Conservation (phyloP, 2,888 invertebrate genomes). For the Ophion ventricosus region DNA sequence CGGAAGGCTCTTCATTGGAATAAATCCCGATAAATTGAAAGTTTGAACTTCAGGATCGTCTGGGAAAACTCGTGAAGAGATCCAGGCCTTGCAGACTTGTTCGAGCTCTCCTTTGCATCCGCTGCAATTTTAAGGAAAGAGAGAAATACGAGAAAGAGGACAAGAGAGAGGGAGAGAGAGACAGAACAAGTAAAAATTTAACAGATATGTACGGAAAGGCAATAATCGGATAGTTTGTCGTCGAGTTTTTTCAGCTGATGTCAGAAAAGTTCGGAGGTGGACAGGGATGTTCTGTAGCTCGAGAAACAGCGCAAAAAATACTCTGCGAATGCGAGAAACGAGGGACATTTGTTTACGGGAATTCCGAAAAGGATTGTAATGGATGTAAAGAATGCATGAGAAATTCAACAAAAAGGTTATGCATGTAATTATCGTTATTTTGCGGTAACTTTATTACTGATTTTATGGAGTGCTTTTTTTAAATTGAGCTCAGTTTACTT, state of each 20-base stretch:
- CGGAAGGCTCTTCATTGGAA: slow-evolving; percentile 14
- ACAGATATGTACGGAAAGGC: slow-evolving; percentile 35
- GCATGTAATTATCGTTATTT: too few species aligned
- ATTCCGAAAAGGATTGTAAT: neutral
- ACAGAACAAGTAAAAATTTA: slow-evolving; percentile 4
- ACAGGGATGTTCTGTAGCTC: slow-evolving; percentile 3
- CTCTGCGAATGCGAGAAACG: neutral
- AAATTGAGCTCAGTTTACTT: neutral
- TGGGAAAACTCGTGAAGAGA: slow-evolving; percentile 35
- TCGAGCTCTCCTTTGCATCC: slow-evolving; percentile 35
- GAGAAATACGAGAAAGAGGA: neutral
- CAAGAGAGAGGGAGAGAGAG: neutral
- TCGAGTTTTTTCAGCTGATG: slow-evolving; percentile 38
- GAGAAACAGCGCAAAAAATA: slow-evolving; percentile 5
- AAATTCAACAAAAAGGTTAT: too few species aligned
- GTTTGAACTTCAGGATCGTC: slow-evolving; percentile 40
- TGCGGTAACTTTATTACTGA: neutral
- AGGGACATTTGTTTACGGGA: neutral
- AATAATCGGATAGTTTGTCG: slow-evolving; percentile 62
- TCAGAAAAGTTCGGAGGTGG: slow-evolving; percentile 48
- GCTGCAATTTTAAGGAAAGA: slow-evolving; percentile 13
- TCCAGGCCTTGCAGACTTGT: slow-evolving; percentile 18
- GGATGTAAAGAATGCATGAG: too few species aligned
- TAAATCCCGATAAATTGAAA: slow-evolving; percentile 36
- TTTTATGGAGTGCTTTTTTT: neutral